A percentile compares a stretch with the other conserved stretches of the same genome.
Evolutionary conservation across 2,113 vertebrate genomes (phyloP).

Genomic region (Zosterops borbonicus): DNA sequence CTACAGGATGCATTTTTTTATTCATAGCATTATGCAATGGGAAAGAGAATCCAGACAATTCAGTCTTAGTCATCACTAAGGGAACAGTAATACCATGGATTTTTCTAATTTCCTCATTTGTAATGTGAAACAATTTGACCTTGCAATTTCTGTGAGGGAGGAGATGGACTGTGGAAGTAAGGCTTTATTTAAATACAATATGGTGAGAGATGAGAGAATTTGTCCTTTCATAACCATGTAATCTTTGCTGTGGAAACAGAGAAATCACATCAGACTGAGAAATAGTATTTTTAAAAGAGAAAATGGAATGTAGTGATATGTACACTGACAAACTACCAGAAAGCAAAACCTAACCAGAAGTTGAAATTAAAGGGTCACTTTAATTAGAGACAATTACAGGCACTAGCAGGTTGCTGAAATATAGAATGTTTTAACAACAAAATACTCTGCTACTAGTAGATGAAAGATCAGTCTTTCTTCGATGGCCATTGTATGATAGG

Average conservation of each 20-base stretch:
- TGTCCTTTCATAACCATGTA: background rate
- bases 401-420: background rate
- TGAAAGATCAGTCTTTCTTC: background rate
- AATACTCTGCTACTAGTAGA: background rate
- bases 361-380: background rate
- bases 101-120: background rate
- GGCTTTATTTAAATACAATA: background rate
- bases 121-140: background rate
- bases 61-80: background rate
- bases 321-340: background rate
- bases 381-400: background rate
- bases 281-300: background rate
- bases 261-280: background rate
- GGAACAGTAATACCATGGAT: background rate
- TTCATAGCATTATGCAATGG: background rate
- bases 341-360: background rate
- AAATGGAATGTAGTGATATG: background rate
- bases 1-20: background rate
- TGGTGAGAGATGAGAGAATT: background rate
- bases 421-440: background rate
- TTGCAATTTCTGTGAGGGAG: background rate
- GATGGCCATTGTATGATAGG: accelerated
- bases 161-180: background rate
- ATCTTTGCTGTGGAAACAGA: background rate
- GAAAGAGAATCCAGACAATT: background rate